Conservation (phyloP, 2,888 invertebrate genomes). For the Drosophila kokeensis region DNA sequence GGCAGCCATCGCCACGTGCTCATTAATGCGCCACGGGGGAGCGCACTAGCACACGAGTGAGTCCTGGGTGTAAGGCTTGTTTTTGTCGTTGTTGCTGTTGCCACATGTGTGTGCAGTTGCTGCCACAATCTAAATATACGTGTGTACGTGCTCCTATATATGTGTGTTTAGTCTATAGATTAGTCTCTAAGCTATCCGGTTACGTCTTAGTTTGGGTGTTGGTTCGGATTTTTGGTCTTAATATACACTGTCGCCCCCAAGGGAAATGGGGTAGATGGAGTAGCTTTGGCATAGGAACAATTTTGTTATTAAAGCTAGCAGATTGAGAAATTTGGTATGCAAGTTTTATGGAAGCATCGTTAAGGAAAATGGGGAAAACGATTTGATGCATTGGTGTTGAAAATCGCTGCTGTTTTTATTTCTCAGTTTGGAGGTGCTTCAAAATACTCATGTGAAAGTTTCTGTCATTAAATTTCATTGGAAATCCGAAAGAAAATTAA, state of each 20-base stretch:
- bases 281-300: not conserved
- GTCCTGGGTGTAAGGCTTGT: not conserved
- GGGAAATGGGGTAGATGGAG: not conserved
- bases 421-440: not conserved
- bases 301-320: not conserved
- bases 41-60: not conserved
- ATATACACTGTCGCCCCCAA: constrained; percentile 6
- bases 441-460: not conserved
- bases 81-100: not conserved
- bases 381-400: not conserved
- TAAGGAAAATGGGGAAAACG: not conserved
- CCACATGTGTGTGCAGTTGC: constrained; percentile 38
- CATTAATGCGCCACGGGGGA: constrained; percentile 47
- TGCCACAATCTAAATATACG: constrained; percentile 6
- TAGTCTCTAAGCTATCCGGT: constrained; percentile 10
- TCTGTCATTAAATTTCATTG: not conserved
- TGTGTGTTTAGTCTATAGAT: constrained; percentile 22
- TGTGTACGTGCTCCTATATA: not conserved
- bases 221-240: constrained; percentile 11
- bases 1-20: constrained; percentile 51
- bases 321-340: not conserved
- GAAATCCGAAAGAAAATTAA: not conserved
- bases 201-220: constrained; percentile 24
- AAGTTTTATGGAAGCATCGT: not conserved
- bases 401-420: not conserved